Evolutionary conservation across 2,113 vertebrate genomes (phyloP), one percentile per base, ranked within the genome.

Genomic region (Callipepla californica): DNA sequence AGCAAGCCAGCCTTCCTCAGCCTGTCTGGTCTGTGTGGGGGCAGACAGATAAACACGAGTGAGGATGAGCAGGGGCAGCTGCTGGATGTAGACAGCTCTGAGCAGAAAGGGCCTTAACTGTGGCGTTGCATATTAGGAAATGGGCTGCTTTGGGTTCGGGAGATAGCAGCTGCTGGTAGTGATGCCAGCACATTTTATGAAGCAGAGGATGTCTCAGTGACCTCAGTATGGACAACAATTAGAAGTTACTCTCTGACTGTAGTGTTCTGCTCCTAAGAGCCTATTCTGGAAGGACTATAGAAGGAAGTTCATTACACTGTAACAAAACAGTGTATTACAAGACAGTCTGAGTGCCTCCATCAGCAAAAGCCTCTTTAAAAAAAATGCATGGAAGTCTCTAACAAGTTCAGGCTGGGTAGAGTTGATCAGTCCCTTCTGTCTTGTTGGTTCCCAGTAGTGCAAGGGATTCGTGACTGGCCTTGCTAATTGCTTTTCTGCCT

Each of bases 41-140:
- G 61, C 44, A 68, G 69, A 45, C 40, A 0, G 6, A 67, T 55
- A 66, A 69, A 13, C 45, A 62, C 66, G 13, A 77, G 21, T 26
- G 53, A 80, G 85, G 90, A 94, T 55, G 51, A 82, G 79, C 85
- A 69, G 72, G 55, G 68, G 75, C 93, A 96, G 94, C 92, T 96
- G 93, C 53, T 72, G 82, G 70, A 47, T 32, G 67, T 63, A 62
- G 76, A n/a, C 63, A 53, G 73, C 75, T 17, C 32, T 62, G 57
- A 73, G 47, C 48, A 53, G 66, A 78, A 63, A 86, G 51, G 44
- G 44, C 40, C n/a, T 78, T 11, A 7, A 61, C 51, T 6, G 3
- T 0, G 2, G 36, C 34, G 4, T 11, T 16, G 26, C 25, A 0
- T 30, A 14, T 34, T 0, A 3, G 62, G 66, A 93, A 86, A 48